Evolutionary conservation across 1,140 invertebrate species (phyloP), one percentile per base, ranked within the genome.

Genomic region (Drosophila teissieri): DNA sequence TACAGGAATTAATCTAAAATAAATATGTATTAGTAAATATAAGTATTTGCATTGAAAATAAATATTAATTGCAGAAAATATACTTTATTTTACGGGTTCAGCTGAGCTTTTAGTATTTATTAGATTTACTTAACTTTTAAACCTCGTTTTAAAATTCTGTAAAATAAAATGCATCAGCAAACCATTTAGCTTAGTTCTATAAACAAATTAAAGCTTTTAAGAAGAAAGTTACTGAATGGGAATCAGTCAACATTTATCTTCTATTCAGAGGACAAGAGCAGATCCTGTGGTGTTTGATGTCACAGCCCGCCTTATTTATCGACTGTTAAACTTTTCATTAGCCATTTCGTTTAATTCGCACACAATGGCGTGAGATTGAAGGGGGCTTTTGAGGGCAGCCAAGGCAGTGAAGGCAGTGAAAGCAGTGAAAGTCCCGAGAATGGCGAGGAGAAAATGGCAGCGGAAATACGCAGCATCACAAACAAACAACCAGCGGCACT

Each of bases 251-350:
- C 44, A 48, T 49, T 48, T 42, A 70, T 70, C 51, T 49, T 17
- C 19, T 37, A 56, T 56, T 24, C n/a, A 11, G 36, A 15, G 19
- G 14, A 39, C 8, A 36, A 37, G 14, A 19, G 14, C 14, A 15
- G 17, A 42, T 12, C 37, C 45, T 58, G 40, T 64, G 31, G 65
- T 70, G 54, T 44, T 39, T 57, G 39, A 37, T 53, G 70, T 15
- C 15, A 22, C 40, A 54, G 56, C 52, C 64, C 44, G 61, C 65
- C 65, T 88, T 86, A 86, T 86, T 86, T 86, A 88, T 89, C 88
- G 83, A 83, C 83, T 86, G 83, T 86, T 86, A 86, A 86, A 86
- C 83, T 86, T 86, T 86, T 88, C 83, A 86, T 86, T 86, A 86
- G 83, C 83, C 83, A 86, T 86, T 86, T 86, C 84, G 84, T 76